A percentile compares a stretch with the other conserved stretches of the same genome.
Evolutionary conservation across 2,113 vertebrate species (phyloP).

Genomic region (Ictalurus punctatus): DNA sequence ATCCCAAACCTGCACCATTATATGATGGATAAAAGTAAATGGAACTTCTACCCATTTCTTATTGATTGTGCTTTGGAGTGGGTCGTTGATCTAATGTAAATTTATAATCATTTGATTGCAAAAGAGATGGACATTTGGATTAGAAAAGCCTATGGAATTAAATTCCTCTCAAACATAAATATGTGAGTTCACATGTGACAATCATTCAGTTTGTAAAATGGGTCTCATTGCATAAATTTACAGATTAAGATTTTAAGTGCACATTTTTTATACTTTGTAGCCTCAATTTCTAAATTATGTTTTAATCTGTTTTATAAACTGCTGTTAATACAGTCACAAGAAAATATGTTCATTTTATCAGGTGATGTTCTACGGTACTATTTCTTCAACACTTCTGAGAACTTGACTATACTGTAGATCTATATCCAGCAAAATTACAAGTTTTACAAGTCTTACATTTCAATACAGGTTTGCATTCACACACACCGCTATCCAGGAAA

Average conservation of each 20-base stretch:
- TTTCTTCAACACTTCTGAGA: background rate
- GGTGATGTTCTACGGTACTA: background rate
- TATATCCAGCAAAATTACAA: background rate
- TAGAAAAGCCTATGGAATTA: background rate
- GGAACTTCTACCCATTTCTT: background rate
- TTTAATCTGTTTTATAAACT: background rate
- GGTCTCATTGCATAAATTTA: background rate
- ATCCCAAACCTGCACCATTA: background rate
- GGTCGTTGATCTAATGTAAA: constrained; percentile 6
- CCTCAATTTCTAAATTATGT: background rate
- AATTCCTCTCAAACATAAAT: background rate
- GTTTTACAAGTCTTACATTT: background rate
- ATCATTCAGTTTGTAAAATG: background rate
- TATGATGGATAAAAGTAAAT: background rate
- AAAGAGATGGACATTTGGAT: background rate
- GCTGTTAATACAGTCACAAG: background rate
- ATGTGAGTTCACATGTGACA: background rate
- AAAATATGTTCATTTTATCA: background rate
- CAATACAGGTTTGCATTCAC: background rate
- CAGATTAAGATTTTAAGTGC: background rate
- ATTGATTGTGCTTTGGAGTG: constrained; percentile 4
- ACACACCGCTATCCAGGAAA: background rate
- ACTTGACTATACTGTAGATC: background rate
- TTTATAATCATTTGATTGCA: background rate
- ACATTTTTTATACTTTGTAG: background rate